phyloP scores from a whole-genome alignment of 2,888 invertebrate genomes.

The Rhodophaea formosa region DNA sequence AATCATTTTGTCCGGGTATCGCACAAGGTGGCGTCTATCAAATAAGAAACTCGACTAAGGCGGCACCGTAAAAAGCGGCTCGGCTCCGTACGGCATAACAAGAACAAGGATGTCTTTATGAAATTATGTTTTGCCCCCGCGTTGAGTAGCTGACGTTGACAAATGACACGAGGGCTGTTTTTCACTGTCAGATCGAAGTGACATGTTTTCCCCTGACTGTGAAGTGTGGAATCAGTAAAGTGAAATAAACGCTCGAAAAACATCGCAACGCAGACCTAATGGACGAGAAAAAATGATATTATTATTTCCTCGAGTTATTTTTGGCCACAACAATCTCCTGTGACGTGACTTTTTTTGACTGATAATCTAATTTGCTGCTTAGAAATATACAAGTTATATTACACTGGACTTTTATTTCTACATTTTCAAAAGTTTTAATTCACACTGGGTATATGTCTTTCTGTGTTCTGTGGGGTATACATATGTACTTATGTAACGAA shows the following conservation, averaged over 20 bases:
- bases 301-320: constrained; percentile 20
- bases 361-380: neutral
- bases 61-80: constrained; percentile 50
- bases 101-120: constrained; percentile 77
- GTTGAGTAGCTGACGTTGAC: constrained; percentile 75
- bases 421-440: no score
- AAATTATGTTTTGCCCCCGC: constrained; percentile 73
- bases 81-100: constrained; percentile 50
- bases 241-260: constrained; percentile 57
- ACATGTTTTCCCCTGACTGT: constrained; percentile 67
- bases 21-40: constrained; percentile 34
- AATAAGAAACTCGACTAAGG: constrained; percentile 50
- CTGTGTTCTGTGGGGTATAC: no score
- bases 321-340: constrained; percentile 7
- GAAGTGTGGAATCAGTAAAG: constrained; percentile 65
- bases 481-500: no score
- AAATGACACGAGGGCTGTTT: constrained; percentile 74
- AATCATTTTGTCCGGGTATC: constrained; percentile 8
- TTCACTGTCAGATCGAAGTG: constrained; percentile 78
- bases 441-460: no score
- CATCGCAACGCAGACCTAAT: constrained; percentile 34
- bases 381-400: no score
- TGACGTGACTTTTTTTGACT: constrained; percentile 5
- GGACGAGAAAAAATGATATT: constrained; percentile 31
- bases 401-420: no score